phyloP scores from a whole-genome alignment of 2,797 vertebrate species.

The Euthynnus affinis region DNA sequence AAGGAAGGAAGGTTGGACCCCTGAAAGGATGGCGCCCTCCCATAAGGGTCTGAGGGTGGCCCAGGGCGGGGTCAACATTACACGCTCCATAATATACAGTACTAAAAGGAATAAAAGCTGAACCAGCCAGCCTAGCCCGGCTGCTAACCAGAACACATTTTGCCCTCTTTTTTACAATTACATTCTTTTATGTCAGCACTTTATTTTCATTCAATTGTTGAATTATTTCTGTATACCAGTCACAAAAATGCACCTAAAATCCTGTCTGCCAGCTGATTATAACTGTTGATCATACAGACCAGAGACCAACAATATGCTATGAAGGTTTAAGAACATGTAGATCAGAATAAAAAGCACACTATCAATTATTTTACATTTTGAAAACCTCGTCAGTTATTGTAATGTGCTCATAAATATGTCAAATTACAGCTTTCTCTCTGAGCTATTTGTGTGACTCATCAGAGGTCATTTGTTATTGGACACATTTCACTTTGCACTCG shows the following conservation, averaged over 20 bases:
- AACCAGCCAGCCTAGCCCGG: background rate
- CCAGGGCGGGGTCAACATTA: background rate
- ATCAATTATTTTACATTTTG: background rate
- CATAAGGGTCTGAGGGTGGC: background rate
- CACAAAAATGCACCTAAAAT: background rate
- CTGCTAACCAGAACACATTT: background rate
- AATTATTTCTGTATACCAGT: background rate
- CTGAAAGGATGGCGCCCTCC: background rate
- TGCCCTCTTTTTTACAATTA: background rate
- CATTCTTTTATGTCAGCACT: background rate
- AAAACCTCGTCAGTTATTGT: background rate
- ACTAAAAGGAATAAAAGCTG: background rate
- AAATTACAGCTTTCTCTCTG: background rate
- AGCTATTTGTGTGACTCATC: background rate
- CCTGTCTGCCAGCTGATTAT: background rate
- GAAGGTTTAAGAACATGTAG: background rate
- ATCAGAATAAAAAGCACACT: background rate
- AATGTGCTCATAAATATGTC: background rate
- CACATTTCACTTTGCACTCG: background rate
- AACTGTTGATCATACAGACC: background rate
- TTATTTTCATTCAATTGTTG: background rate
- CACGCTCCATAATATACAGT: background rate
- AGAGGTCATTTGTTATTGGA: background rate
- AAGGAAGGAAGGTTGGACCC: background rate
- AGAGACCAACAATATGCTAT: background rate